phyloP scores from a whole-genome alignment of 2,888 invertebrate genomes.

The Poecilobothrus nobilitatus region DNA sequence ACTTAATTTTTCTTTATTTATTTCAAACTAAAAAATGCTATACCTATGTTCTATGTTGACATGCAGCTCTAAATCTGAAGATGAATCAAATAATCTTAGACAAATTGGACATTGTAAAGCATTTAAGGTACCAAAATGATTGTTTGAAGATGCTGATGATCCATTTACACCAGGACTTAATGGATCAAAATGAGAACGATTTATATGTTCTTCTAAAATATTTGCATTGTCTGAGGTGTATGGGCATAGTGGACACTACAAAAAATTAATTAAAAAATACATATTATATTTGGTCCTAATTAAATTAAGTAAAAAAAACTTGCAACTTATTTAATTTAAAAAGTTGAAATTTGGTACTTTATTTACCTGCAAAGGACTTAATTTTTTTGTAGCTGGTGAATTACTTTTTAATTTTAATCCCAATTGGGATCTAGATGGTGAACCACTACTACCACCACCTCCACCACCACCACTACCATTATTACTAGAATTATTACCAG shows the following conservation, averaged over 20 bases:
- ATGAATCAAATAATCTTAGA: slow-evolving; percentile 59
- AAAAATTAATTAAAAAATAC: background rate
- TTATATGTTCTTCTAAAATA: slow-evolving; percentile 73
- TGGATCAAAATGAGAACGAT: slow-evolving; percentile 63
- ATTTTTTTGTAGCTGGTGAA: slow-evolving; percentile 39
- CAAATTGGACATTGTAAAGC: slow-evolving; percentile 72
- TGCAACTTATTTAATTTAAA: background rate
- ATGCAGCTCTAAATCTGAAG: slow-evolving; percentile 73
- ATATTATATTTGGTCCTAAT: background rate
- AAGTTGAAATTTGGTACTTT: background rate
- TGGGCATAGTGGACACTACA: slow-evolving; percentile 68
- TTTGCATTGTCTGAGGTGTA: slow-evolving; percentile 65
- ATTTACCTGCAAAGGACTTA: slow-evolving; percentile 23
- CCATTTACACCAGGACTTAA: slow-evolving; percentile 41
- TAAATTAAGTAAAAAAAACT: background rate
- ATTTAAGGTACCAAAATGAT: slow-evolving; percentile 42
- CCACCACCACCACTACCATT: slow-evolving; percentile 32
- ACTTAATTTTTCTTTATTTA: background rate
- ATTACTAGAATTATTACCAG: slow-evolving; percentile 13
- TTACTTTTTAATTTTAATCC: slow-evolving; percentile 59
- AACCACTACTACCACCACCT: slow-evolving; percentile 52
- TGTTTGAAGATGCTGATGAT: slow-evolving; percentile 40
- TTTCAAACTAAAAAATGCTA: slow-evolving; percentile 30
- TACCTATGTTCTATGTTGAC: slow-evolving; percentile 79
- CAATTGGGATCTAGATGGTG: slow-evolving; percentile 62